phyloP scores from a whole-genome alignment of 2,113 vertebrate species.

The Gambusia affinis region DNA sequence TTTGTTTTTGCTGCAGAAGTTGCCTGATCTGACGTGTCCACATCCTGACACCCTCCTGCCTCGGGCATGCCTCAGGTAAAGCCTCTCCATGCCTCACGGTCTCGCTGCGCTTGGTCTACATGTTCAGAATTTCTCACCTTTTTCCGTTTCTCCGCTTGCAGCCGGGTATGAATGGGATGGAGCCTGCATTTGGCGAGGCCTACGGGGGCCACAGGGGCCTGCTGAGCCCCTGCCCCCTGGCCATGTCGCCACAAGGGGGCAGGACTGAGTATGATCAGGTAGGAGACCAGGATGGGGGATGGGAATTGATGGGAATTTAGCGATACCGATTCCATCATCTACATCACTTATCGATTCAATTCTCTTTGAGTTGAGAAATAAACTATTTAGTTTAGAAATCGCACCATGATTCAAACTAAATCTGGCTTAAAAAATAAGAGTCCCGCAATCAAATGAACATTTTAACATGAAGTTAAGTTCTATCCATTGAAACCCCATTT shows the following conservation, averaged over 20 bases:
- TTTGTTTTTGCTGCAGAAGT: constrained; percentile 35
- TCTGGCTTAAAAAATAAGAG: too few species aligned
- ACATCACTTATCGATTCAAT: too few species aligned
- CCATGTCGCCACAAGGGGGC: constrained; percentile 76
- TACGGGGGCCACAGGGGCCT: constrained; percentile 73
- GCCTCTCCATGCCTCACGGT: neutral
- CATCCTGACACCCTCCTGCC: constrained; percentile 62
- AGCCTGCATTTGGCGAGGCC: constrained; percentile 81
- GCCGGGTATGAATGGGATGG: constrained; percentile 82
- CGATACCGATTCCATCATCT: too few species aligned
- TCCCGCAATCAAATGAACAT: too few species aligned
- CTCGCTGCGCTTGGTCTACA: neutral
- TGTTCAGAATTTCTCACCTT: neutral
- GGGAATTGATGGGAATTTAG: too few species aligned
- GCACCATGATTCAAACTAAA: too few species aligned
- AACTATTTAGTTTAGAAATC: too few species aligned
- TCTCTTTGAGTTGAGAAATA: too few species aligned
- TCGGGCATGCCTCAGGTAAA: constrained; percentile 79
- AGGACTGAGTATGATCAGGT: constrained; percentile 79
- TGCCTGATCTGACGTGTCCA: constrained; percentile 36
- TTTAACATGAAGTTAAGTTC: too few species aligned
- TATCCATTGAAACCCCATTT: too few species aligned
- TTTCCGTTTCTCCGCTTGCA: constrained; percentile 32
- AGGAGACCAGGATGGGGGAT: neutral
- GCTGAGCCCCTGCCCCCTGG: constrained; percentile 73